These are phyloP conservation scores for Notospermus geniculatus DNA, from an alignment of 1,140 invertebrate species.

Conservation along the genomic window DNA sequence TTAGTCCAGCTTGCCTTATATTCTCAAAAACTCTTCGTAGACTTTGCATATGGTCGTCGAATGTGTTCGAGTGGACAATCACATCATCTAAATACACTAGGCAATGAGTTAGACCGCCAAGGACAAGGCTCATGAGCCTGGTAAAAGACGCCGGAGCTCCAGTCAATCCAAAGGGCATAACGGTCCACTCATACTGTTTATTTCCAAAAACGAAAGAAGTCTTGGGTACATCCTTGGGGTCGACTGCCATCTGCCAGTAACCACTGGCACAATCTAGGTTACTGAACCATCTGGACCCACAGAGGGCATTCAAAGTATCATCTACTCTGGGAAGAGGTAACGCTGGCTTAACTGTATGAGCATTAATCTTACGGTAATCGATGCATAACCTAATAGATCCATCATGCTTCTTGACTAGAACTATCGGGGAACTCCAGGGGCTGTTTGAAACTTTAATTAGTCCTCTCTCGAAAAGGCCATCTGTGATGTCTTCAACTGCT, in stretches of 20 bases:
- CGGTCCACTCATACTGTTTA: conserved; percentile 26
- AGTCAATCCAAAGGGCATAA: conserved; percentile 14
- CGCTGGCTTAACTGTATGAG: conserved; percentile 24
- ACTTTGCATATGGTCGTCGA: conserved; percentile 8
- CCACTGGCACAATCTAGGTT: conserved; percentile 30
- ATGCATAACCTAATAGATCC: conserved; percentile 31
- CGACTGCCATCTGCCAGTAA: conserved; percentile 53
- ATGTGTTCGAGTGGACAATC: conserved; percentile 7
- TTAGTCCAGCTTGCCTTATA: conserved; percentile 32
- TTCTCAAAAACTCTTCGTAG: conserved; percentile 7
- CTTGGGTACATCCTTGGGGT: conserved; percentile 37
- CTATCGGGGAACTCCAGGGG: conserved; percentile 38
- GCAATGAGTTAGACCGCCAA: conserved; percentile 17
- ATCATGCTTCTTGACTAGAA: conserved; percentile 36
- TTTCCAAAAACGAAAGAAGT: conserved; percentile 37
- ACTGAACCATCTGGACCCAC: conserved; percentile 25
- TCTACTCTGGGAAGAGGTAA: conserved; percentile 36
- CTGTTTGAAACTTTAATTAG: conserved; percentile 33
- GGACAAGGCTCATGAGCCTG: no score
- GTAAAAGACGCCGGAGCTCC: no score
- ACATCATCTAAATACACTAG: conserved; percentile 20
- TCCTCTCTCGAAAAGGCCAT: conserved; percentile 18
- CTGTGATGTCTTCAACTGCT: conserved; percentile 8
- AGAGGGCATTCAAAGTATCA: conserved; percentile 29
- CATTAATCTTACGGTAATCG: conserved; percentile 36